Base-by-base conservation (phyloP, 2,888 invertebrate species). In the Napeogenes sylphis region DNA sequence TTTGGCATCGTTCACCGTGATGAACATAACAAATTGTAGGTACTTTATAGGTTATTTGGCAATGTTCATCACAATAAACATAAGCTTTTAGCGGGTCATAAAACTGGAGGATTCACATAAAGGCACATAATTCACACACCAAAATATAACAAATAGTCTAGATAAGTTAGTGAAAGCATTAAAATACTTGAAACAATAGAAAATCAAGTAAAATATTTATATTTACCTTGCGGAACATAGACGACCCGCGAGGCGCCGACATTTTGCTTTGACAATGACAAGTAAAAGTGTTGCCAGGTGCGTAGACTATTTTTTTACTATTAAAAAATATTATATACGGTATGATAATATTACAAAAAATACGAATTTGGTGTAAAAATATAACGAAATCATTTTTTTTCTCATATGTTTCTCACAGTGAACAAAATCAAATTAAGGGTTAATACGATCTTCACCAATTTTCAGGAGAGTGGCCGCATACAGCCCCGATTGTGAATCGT, bases 191-290 rank as follows among this genome's bases (percentile, higher is more conserved):
- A 60, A 62, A 62, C 60, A 61, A 60, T 65, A 62, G 60, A 62
- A 65, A 65, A 65, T 62, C 65, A 62, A 60, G 62, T 62, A 62
- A 65, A 65, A 62, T 65, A 60, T 62, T 62, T 62, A 65, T 61
- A 65, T 63, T 63, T 65, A 65, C 65, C 62, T 65, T 65, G 65
- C 62, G 58, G 62, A 65, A 62, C 60, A 65, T 66, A 59, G 63
- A 66, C 65, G 62, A 65, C 65, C 65, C 38, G 66, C 66, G 66
- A 66, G 63, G 63, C 63, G 66, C 63, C 63, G 63, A 66, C 66
- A 66, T 66, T 63, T 66, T 66, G 66, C 66, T 63, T 66, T 66
- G 63, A 66, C 63, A 63, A 65, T 65, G 61, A 65, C 64, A 65
- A 65, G 64, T 65, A 65, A 65, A 61, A 65, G 61, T 62, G 62